A percentile compares a stretch with the other conserved stretches of the same genome.
These are phyloP conservation scores for Phyllotreta cruciferae DNA, from an alignment of 2,888 invertebrate species.

Conservation along the genomic window DNA sequence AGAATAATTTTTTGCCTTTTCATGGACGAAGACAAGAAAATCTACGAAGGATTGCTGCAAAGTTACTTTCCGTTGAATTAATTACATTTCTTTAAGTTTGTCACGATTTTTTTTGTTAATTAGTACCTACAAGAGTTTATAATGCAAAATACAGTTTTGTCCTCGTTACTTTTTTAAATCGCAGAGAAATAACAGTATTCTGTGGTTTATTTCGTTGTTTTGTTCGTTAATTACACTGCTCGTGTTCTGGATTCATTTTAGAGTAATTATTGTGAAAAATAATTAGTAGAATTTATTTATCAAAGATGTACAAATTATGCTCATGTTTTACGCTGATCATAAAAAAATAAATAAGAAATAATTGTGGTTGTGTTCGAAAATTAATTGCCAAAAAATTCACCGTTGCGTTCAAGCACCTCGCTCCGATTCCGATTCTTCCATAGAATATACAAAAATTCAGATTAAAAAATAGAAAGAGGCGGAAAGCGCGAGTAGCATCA, in stretches of 20 bases:
- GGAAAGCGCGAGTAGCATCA: background rate
- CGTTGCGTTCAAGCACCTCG: conserved; percentile 10
- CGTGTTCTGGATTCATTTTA: no score
- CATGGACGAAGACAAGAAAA: conserved; percentile 71
- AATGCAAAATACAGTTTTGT: background rate
- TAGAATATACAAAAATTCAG: conserved; percentile 8
- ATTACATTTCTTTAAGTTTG: background rate
- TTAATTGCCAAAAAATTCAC: background rate
- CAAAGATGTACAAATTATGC: no score
- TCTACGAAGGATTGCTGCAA: conserved; percentile 76
- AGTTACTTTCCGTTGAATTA: conserved; percentile 70
- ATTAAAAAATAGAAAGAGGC: conserved; percentile 12
- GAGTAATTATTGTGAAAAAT: no score
- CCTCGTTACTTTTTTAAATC: background rate
- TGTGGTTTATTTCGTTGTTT: no score
- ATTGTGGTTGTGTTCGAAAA: no score
- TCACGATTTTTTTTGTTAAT: background rate
- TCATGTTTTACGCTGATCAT: no score
- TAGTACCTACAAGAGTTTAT: conserved; percentile 1
- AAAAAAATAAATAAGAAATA: no score
- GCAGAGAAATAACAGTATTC: background rate
- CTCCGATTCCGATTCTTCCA: background rate
- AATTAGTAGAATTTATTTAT: no score
- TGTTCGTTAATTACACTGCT: no score
- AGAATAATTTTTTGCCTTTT: conserved; percentile 84